A percentile compares a stretch with the other conserved stretches of the same genome.
phyloP scores from a whole-genome alignment of 1,140 invertebrate species.

The Drosophila mauritiana region DNA sequence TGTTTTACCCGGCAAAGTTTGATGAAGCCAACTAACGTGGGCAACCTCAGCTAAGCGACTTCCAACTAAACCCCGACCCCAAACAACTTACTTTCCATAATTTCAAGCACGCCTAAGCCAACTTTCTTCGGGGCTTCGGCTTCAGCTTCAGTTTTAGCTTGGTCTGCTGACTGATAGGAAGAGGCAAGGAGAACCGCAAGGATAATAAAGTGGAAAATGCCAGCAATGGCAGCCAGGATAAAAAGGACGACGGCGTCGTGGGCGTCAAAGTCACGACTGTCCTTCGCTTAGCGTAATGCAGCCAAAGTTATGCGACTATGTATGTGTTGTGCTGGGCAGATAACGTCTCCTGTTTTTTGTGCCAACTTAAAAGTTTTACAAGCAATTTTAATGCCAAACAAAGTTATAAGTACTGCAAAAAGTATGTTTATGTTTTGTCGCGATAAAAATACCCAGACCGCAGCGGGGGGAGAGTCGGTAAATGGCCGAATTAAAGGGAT shows the following conservation, averaged over 20 bases:
- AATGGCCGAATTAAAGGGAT: constrained; percentile 73
- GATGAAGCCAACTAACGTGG: constrained; percentile 50
- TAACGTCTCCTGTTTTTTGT: constrained; percentile 41
- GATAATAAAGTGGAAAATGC: constrained; percentile 72
- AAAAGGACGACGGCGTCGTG: constrained; percentile 13
- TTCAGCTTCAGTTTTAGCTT: neutral
- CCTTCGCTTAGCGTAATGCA: constrained; percentile 49
- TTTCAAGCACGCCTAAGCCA: constrained; percentile 67
- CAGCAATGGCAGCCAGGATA: constrained; percentile 30
- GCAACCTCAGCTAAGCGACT: constrained; percentile 17
- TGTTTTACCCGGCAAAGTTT: constrained; percentile 15
- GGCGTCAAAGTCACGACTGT: constrained; percentile 61
- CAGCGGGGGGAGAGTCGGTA: constrained; percentile 20
- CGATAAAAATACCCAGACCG: constrained; percentile 62
- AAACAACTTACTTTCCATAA: constrained; percentile 71
- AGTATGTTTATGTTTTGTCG: constrained; percentile 72
- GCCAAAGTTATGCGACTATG: constrained; percentile 37
- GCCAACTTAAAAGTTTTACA: constrained; percentile 76
- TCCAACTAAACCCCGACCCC: constrained; percentile 33
- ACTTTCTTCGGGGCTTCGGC: constrained; percentile 40
- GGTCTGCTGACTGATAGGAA: constrained; percentile 46
- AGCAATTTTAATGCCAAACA: constrained; percentile 79
- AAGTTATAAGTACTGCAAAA: constrained; percentile 79
- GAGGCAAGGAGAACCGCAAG: constrained; percentile 68
- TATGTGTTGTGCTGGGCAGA: constrained; percentile 27